Conservation (phyloP, 2,797 vertebrate species). For the Manis crassicaudata region DNA sequence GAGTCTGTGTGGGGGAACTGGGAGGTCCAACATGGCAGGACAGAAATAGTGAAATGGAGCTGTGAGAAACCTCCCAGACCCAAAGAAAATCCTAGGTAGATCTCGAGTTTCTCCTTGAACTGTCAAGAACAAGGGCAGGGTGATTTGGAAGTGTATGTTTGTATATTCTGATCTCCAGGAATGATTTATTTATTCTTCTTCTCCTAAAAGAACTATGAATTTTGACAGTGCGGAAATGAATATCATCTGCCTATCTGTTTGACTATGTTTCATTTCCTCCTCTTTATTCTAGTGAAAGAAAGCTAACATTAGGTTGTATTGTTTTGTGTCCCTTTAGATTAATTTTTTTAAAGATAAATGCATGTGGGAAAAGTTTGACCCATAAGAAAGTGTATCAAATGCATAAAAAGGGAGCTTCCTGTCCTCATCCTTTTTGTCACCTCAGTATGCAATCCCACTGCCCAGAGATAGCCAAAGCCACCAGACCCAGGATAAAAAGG, state of each 20-base stretch:
- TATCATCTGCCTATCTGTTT: neutral
- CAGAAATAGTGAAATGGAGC: neutral
- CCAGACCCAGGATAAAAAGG: neutral
- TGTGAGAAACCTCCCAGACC: neutral
- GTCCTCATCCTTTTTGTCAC: neutral
- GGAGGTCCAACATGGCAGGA: neutral
- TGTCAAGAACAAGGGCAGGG: neutral
- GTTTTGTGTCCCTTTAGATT: neutral
- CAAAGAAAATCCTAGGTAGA: neutral
- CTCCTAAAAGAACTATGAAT: neutral
- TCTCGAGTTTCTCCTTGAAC: neutral
- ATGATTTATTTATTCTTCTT: neutral
- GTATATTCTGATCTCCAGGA: neutral
- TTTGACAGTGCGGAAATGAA: constrained; percentile 13
- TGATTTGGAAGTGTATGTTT: neutral
- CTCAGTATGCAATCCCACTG: neutral
- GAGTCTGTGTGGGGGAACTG: neutral
- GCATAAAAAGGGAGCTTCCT: neutral
- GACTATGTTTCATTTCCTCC: neutral
- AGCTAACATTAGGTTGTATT: neutral
- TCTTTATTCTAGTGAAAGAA: neutral
- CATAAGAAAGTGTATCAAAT: neutral
- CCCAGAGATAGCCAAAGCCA: neutral
- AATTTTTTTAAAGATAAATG: neutral
- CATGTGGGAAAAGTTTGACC: neutral